A percentile compares a stretch with the other conserved stretches of the same genome.
Conservation (phyloP, 2,797 vertebrate genomes). For the Gymnodraco acuticeps region DNA sequence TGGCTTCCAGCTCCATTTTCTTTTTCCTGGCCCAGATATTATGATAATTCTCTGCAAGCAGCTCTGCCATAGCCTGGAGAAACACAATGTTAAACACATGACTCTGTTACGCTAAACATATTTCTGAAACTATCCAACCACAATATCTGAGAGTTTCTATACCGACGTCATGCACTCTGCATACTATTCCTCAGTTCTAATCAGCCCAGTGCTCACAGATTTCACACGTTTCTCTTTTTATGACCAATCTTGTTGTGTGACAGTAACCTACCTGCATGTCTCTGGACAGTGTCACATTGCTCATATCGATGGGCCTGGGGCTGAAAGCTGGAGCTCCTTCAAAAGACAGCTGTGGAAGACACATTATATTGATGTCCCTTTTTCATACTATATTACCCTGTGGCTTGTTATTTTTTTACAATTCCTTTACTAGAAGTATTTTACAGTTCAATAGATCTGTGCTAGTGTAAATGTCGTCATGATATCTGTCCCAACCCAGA, state of each 20-base stretch:
- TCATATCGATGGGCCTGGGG: slow-evolving; percentile 96
- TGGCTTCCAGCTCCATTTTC: slow-evolving; percentile 94
- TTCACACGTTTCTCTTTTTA: not conserved
- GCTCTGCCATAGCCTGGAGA: slow-evolving; percentile 94
- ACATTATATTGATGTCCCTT: not conserved
- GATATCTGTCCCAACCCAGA: not conserved
- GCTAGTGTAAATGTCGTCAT: not conserved
- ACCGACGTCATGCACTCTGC: not conserved
- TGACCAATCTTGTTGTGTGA: not conserved
- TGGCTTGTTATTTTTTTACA: not conserved
- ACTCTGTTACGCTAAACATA: not conserved
- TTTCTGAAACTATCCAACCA: not conserved
- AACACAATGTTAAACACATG: slow-evolving; percentile 24
- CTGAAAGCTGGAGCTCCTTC: slow-evolving; percentile 91
- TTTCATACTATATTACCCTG: not conserved
- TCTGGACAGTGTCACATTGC: slow-evolving; percentile 94
- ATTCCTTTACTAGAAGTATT: not conserved
- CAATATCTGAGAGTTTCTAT: not conserved
- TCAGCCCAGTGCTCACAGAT: not conserved
- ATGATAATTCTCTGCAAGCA: slow-evolving; percentile 97
- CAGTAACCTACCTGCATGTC: slow-evolving; percentile 90
- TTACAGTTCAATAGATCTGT: slow-evolving; percentile 1
- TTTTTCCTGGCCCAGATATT: slow-evolving; percentile 98
- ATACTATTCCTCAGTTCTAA: not conserved
- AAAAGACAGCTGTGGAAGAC: slow-evolving; percentile 87